Conservation (phyloP, 2,888 invertebrate species). For the Phorcus lineatus region DNA sequence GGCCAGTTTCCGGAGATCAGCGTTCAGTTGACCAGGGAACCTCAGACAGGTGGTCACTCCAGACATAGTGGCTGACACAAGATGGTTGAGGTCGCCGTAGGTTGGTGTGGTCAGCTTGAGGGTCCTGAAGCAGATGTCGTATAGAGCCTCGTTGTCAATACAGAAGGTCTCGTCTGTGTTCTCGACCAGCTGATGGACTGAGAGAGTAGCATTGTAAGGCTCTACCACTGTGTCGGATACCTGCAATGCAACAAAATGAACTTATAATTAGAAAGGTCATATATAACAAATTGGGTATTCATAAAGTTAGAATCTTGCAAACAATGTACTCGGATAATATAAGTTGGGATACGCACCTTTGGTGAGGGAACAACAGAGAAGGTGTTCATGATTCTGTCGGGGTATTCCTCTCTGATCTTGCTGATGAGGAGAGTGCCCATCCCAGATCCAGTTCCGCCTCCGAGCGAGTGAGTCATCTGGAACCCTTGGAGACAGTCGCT, state of each 20-base stretch:
- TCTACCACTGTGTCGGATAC: conserved; percentile 83
- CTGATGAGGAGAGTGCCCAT: conserved; percentile 93
- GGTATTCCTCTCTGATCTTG: conserved; percentile 88
- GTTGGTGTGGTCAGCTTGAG: conserved; percentile 87
- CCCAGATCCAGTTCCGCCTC: conserved; percentile 92
- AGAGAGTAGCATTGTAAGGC: conserved; percentile 90
- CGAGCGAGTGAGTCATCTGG: conserved; percentile 81
- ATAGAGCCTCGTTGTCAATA: conserved; percentile 91
- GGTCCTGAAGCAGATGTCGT: conserved; percentile 92
- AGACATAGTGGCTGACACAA: conserved; percentile 80
- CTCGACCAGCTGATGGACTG: conserved; percentile 82
- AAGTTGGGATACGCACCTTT: conserved; percentile 78
- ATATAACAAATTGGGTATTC: too few relatives aligned
- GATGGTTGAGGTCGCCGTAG: conserved; percentile 91
- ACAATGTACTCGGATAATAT: not conserved
- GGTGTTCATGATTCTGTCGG: conserved; percentile 86
- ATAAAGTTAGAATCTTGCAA: too few relatives aligned
- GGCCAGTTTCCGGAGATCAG: conserved; percentile 58
- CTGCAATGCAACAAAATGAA: conserved; percentile 65
- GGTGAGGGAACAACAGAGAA: conserved; percentile 93
- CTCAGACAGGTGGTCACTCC: conserved; percentile 83
- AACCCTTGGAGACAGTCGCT: conserved; percentile 73
- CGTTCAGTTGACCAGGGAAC: conserved; percentile 79
- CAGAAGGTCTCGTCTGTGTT: conserved; percentile 93
- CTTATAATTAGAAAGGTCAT: too few relatives aligned